Base-by-base conservation (phyloP, 2,797 vertebrate genomes). In the Phrynocephalus vlangalii region DNA sequence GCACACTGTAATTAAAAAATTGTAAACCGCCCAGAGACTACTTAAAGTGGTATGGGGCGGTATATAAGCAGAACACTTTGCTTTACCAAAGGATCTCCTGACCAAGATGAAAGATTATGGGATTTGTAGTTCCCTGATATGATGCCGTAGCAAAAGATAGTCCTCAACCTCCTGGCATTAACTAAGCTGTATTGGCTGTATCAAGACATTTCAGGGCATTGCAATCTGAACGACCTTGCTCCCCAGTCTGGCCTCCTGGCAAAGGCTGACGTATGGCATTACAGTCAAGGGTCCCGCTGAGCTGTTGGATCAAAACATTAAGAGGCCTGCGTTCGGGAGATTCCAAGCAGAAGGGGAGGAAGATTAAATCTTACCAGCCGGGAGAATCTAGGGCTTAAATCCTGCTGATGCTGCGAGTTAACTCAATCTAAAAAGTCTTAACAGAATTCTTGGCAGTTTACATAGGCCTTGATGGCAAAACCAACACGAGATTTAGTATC, bases 361-460 rank as follows among this genome's bases (percentile, higher is more conserved):
- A 28, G n/a, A 13, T 33, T 28, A 16, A 30, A 11, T 60, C 67
- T 7, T 38, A 18, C 60, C 1, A 2, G 87, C 18, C 38, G 22
- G 33, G 52, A 28, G 24, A 79, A 78, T 38, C n/a, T 71, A 1
- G 44, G 60, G 20, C 48, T 84, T 72, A 79, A 73, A 52, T 84
- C 67, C 38, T 22, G 70, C 24, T 6, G 9, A 52, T 44, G 50
- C 60, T n/a, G 30, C 15, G 38, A 24, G n/a, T 24, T 28, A 50
- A 84, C 75, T n/a, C 75, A 81, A 68, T 72, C 38, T 68, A 44
- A 2, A 63, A 75, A 80, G 67, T 56, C 78, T 85, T 16, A 68
- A 22, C 60, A 0, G 18, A 26, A 22, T 20, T 38, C 83, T 81
- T 80, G 28, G 44, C 44, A 28, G 28, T 24, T 33, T 13, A n/a